phyloP scores from a whole-genome alignment of 2,113 vertebrate genomes.

The Antechinus stuartii region DNA sequence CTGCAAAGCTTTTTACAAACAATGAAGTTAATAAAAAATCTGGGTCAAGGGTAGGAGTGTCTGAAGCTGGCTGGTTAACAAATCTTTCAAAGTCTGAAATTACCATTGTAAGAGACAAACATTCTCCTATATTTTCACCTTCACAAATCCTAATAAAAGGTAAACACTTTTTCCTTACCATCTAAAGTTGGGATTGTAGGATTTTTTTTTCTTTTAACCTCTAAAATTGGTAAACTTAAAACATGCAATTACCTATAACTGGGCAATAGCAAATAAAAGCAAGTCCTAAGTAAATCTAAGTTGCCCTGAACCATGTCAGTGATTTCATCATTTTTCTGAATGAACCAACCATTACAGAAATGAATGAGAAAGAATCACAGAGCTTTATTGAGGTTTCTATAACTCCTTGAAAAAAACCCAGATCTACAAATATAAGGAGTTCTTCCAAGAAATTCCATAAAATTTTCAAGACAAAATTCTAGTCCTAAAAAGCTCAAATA shows the following conservation, averaged over 20 bases:
- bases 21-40: slow-evolving; percentile 53
- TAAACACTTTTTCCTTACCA: slow-evolving; percentile 53
- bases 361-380: slow-evolving; percentile 39
- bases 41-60: slow-evolving; percentile 49
- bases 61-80: slow-evolving; percentile 58
- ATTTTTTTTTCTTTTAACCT: slow-evolving; percentile 14
- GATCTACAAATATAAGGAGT: slow-evolving; percentile 30
- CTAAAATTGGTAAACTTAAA: slow-evolving; percentile 61
- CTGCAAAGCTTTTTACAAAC: slow-evolving; percentile 54
- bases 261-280: slow-evolving; percentile 39
- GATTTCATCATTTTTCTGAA: slow-evolving; percentile 52
- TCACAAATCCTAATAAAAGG: slow-evolving; percentile 66
- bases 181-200: slow-evolving; percentile 57
- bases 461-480: not conserved
- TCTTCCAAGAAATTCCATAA: slow-evolving; percentile 44
- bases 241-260: slow-evolving; percentile 30
- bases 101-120: slow-evolving; percentile 57
- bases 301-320: slow-evolving; percentile 57
- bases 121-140: slow-evolving; percentile 53
- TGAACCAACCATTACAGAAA: slow-evolving; percentile 60
- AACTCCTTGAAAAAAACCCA: slow-evolving; percentile 43
- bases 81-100: slow-evolving; percentile 63
- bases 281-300: slow-evolving; percentile 30
- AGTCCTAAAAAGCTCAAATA: slow-evolving; percentile 43
- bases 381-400: slow-evolving; percentile 33